A percentile compares a stretch with the other conserved stretches of the same genome.
Evolutionary conservation across 2,797 vertebrate species (phyloP).

Genomic region (Acanthornis magna): DNA sequence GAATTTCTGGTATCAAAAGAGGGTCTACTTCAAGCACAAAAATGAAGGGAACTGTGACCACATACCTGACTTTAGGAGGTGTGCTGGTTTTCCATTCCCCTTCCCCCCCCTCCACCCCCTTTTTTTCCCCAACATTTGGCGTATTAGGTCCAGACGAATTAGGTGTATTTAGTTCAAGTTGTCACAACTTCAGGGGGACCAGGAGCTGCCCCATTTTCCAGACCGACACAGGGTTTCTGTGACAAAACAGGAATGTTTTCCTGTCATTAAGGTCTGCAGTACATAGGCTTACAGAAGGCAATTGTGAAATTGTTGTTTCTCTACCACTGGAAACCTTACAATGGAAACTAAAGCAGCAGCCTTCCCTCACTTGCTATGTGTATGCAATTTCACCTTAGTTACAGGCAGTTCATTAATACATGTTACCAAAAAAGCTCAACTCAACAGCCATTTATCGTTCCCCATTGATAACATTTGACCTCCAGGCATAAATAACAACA

Average conservation of each 20-base stretch:
- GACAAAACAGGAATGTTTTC: not conserved
- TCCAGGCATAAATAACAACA: not conserved
- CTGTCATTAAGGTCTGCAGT: not conserved
- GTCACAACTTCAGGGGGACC: not conserved
- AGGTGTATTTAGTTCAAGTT: not conserved
- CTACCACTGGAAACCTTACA: not conserved
- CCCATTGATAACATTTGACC: not conserved
- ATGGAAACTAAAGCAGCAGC: not conserved
- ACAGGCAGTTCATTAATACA: not conserved
- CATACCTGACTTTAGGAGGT: rapidly evolving
- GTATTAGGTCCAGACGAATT: not conserved
- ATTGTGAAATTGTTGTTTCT: not conserved
- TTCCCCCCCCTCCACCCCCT: rapidly evolving
- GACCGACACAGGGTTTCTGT: not conserved
- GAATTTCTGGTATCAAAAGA: not conserved
- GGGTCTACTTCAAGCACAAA: not conserved
- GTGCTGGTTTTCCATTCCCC: not conserved
- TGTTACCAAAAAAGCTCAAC: not conserved
- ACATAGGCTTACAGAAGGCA: not conserved
- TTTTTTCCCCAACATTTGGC: not conserved
- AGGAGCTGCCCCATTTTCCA: not conserved
- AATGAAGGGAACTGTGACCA: not conserved
- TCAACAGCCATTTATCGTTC: not conserved
- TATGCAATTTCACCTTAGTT: not conserved
- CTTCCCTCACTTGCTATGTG: not conserved